Percentiles rank a stretch among this genome's conserved stretches.
phyloP scores from a whole-genome alignment of 2,113 vertebrate genomes.

The Callaeas wilsoni region DNA sequence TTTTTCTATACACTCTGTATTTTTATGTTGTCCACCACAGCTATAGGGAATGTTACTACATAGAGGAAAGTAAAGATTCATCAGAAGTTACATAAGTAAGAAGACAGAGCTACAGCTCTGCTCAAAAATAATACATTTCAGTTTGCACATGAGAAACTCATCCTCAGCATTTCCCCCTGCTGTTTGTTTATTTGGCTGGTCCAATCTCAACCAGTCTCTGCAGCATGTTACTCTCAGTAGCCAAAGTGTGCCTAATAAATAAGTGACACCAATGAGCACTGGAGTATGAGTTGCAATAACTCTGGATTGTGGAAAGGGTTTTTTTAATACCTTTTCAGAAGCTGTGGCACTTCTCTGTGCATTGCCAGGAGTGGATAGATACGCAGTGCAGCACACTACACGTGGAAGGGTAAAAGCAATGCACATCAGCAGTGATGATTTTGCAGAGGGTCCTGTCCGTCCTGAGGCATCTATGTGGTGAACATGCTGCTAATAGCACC shows the following conservation, averaged over 20 bases:
- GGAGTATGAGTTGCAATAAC: background rate
- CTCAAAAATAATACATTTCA: background rate
- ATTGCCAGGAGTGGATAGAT: accelerated
- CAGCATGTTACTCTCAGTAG: accelerated
- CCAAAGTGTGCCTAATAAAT: background rate
- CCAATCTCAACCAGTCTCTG: background rate
- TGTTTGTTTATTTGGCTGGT: background rate
- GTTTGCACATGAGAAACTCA: background rate
- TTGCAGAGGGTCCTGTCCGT: background rate
- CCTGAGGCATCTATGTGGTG: background rate
- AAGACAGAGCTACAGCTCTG: background rate
- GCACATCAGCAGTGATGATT: accelerated
- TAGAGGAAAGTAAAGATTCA: background rate
- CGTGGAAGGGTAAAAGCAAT: accelerated
- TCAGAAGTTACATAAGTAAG: background rate
- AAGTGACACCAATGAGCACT: background rate
- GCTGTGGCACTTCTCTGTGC: background rate
- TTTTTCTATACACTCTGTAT: background rate
- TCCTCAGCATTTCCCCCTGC: background rate
- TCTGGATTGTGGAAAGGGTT: background rate
- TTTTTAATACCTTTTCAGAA: background rate
- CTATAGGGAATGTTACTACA: background rate
- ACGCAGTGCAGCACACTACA: too few species aligned
- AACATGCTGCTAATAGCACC: background rate
- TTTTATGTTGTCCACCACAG: background rate